These are phyloP conservation scores for Cydia splendana DNA, from an alignment of 1,140 invertebrate species.

Conservation along the genomic window DNA sequence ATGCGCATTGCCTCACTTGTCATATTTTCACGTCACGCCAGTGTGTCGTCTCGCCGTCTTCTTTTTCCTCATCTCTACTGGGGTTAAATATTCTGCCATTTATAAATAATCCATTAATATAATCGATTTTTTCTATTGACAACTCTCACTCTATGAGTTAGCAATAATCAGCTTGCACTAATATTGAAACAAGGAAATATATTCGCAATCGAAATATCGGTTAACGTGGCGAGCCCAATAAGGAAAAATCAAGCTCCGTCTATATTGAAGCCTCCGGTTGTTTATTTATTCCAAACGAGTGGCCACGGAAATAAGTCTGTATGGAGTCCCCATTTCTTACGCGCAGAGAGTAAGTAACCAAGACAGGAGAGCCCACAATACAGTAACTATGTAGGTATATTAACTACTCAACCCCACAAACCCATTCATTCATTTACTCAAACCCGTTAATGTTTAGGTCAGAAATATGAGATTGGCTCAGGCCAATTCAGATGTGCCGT, in stretches of 20 bases:
- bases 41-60: no score
- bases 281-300: conserved; percentile 68
- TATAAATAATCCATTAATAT: neutral
- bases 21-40: no score
- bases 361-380: neutral
- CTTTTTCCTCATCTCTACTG: no score
- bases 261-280: conserved; percentile 47
- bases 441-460: no score
- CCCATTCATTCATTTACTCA: no score
- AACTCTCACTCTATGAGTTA: conserved; percentile 10
- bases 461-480: no score
- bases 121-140: neutral
- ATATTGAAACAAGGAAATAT: conserved; percentile 36
- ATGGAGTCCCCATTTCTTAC: conserved; percentile 47
- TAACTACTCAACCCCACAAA: no score
- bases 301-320: conserved; percentile 60
- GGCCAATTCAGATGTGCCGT: no score
- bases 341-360: conserved; percentile 27
- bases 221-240: conserved; percentile 47
- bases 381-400: no score
- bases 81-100: no score
- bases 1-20: no score
- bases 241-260: conserved; percentile 54
- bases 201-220: conserved; percentile 53
- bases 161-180: conserved; percentile 23